These are phyloP conservation scores for Myzus persicae DNA, from an alignment of 1,140 invertebrate species.

Conservation along the genomic window DNA sequence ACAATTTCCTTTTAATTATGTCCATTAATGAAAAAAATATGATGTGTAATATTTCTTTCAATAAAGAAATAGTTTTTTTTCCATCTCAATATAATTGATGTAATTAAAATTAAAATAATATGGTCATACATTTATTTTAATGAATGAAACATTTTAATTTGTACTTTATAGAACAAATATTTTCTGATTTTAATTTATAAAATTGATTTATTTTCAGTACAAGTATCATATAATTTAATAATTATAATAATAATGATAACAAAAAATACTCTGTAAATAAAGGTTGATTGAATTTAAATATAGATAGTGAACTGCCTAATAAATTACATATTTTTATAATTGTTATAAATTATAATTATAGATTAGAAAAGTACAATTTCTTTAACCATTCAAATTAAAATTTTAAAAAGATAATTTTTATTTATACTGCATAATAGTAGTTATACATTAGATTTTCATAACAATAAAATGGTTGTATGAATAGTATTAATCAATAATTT, in stretches of 20 bases:
- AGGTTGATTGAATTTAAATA: slow-evolving; percentile 27
- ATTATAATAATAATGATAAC: background rate
- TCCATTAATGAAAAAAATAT: slow-evolving; percentile 24
- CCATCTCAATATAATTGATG: background rate
- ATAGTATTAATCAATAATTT: slow-evolving; percentile 19
- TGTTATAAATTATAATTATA: slow-evolving; percentile 43
- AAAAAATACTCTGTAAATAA: slow-evolving; percentile 30
- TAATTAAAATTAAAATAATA: slow-evolving; percentile 19
- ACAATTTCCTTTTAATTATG: slow-evolving; percentile 27
- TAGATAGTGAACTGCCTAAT: background rate
- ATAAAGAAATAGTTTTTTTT: too few relatives aligned
- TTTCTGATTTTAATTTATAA: background rate
- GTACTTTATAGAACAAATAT: slow-evolving; percentile 46
- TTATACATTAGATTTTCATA: background rate
- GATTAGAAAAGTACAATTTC: background rate
- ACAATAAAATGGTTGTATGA: background rate
- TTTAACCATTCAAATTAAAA: background rate
- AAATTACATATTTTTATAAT: slow-evolving; percentile 18
- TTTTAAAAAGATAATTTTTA: background rate
- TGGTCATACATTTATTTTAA: background rate
- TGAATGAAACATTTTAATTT: background rate
- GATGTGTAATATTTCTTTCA: background rate
- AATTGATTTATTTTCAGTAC: background rate
- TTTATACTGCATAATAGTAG: background rate
- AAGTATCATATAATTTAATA: slow-evolving; percentile 9